Percentiles rank a stretch among this genome's conserved stretches.
These are phyloP conservation scores for Lycorma delicatula DNA, from an alignment of 1,140 invertebrate species.

Conservation along the genomic window DNA sequence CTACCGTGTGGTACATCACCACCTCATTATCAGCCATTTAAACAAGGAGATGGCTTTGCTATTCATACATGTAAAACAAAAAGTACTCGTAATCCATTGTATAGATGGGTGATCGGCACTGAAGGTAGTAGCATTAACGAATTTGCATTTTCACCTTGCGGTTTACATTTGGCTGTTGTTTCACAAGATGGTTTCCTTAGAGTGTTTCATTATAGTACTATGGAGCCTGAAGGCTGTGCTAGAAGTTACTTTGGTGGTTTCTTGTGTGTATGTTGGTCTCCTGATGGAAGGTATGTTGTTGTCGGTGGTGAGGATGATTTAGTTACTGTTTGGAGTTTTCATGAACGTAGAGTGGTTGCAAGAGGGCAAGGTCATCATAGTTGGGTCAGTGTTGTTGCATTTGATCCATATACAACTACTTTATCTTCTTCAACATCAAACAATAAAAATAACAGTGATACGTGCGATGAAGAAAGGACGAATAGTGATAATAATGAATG, in stretches of 20 bases:
- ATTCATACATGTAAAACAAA: constrained; percentile 96
- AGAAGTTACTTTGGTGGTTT: constrained; percentile 96
- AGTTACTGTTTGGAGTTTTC: constrained; percentile 94
- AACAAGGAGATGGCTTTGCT: constrained; percentile 88
- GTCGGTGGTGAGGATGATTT: constrained; percentile 98
- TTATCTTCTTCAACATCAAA: constrained; percentile 47
- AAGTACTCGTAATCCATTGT: constrained; percentile 90
- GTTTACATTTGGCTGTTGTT: constrained; percentile 82
- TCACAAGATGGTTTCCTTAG: constrained; percentile 94
- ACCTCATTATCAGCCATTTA: constrained; percentile 90
- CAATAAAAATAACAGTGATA: constrained; percentile 41
- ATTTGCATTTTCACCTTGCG: constrained; percentile 94
- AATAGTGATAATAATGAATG: constrained; percentile 2
- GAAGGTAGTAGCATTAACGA: constrained; percentile 88
- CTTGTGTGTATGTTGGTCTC: constrained; percentile 95
- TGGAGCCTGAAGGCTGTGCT: constrained; percentile 86
- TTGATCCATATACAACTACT: constrained; percentile 82
- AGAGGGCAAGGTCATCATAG: constrained; percentile 89
- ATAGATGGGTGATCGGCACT: constrained; percentile 74
- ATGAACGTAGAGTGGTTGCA: constrained; percentile 88
- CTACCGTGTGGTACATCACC: constrained; percentile 72
- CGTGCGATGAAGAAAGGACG: constrained; percentile 36
- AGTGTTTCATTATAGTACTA: constrained; percentile 94
- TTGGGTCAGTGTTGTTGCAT: constrained; percentile 95
- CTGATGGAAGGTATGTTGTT: constrained; percentile 90